phyloP scores from a whole-genome alignment of 2,888 invertebrate species.

The Ernsta delagoae region DNA sequence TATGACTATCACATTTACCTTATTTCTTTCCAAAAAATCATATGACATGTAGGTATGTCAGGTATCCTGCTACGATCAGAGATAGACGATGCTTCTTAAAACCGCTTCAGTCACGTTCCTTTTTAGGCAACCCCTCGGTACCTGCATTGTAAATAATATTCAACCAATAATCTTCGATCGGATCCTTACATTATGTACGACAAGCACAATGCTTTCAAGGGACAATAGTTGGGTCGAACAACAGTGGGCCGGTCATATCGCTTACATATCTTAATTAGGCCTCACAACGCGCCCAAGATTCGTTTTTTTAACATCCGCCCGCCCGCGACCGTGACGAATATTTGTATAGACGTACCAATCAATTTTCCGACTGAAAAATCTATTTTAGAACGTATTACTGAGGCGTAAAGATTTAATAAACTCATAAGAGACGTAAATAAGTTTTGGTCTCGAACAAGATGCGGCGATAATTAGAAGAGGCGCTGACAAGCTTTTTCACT shows the following conservation, averaged over 20 bases:
- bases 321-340: constrained; percentile 67
- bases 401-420: constrained; percentile 7
- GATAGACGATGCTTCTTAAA: constrained; percentile 21
- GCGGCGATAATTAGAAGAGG: constrained; percentile 60
- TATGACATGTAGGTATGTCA: neutral
- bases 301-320: constrained; percentile 65
- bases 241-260: constrained; percentile 73
- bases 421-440: constrained; percentile 11
- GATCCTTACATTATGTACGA: constrained; percentile 42
- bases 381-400: constrained; percentile 21
- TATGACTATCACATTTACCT: no score
- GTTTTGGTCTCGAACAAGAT: constrained; percentile 45
- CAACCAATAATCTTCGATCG: constrained; percentile 40
- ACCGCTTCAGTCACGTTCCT: constrained; percentile 30
- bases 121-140: constrained; percentile 27
- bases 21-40: no score
- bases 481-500: constrained; percentile 55
- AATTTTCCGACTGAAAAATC: constrained; percentile 12
- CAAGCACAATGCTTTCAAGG: constrained; percentile 47
- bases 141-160: constrained; percentile 35
- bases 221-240: constrained; percentile 72
- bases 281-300: constrained; percentile 75
- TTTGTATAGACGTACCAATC: constrained; percentile 52
- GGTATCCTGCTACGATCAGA: constrained; percentile 13
- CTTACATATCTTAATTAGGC: constrained; percentile 85